Base-by-base conservation (phyloP, 2,797 vertebrate species). In the Acrossocheilus fasciatus region DNA sequence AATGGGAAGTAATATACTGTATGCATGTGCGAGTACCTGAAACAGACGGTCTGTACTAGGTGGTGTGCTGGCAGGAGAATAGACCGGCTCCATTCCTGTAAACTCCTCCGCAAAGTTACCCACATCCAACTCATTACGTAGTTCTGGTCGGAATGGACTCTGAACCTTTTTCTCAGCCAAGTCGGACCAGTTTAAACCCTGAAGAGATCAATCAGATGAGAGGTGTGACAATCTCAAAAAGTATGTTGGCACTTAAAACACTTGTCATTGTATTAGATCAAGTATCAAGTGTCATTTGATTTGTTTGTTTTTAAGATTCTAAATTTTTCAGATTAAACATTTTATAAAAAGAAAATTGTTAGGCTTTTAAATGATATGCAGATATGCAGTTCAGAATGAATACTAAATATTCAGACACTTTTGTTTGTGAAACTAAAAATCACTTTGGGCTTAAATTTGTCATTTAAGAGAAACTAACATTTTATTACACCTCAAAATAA, bases 61-160 rank as follows among this genome's bases (percentile, higher is more conserved):
- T 3, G 97, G 97, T 0, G 97, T 97, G 88, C 95, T 97, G 0
- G 97, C 96, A 0, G 97, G 97, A 6, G 97, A 98, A 91, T 98
- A 98, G 45, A 98, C 96, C 0, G 97, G 97, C 54, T 98, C 97
- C 95, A 98, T 96, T 78, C 96, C 96, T 0, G 97, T 98, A 91
- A 98, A 98, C 90, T 98, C 97, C 88, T 98, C 97, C 0, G 97
- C 96, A 87, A 98, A 98, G 93, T 98, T 98, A 59, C 97, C 96
- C 45, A 96, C 96, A 0, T 98, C 97, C 2, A 98, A 95, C 90
- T 98, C 97, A 2, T 94, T 97, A 73, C 97, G 97, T 79, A 98
- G 95, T 87, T 97, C 96, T 2, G 97, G 97, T 83, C 94, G 96
- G 90, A 98, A 98, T 0, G 97, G 97, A 83, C 97, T 96, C 1